Evolutionary conservation across 2,797 vertebrate genomes (phyloP).

Genomic region (Eospalax fontanierii): DNA sequence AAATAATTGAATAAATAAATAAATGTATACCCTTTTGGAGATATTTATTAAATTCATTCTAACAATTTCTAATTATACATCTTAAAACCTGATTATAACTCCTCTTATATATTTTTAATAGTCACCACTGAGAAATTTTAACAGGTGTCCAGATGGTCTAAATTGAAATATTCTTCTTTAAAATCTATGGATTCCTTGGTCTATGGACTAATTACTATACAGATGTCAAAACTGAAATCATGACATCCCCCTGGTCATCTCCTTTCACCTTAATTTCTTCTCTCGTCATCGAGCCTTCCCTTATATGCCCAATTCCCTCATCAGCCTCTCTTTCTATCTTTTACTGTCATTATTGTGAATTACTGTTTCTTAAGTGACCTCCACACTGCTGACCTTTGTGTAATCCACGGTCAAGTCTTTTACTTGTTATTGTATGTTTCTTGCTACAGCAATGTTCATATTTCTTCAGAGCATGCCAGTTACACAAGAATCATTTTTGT

Average conservation of each 20-base stretch:
- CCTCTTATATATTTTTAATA: no score
- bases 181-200: no score
- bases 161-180: no score
- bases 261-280: not conserved
- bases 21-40: not conserved
- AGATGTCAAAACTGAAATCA: not conserved
- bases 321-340: not conserved
- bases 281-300: not conserved
- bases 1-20: conserved; percentile 16
- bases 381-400: not conserved
- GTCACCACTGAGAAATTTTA: no score
- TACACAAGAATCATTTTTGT: not conserved
- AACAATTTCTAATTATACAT: no score
- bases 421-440: not conserved
- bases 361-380: not conserved
- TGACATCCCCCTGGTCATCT: not conserved
- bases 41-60: conserved; percentile 44
- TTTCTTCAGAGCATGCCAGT: not conserved
- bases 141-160: no score
- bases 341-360: not conserved
- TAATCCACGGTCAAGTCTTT: no score
- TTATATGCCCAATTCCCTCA: not conserved
- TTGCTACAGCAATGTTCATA: not conserved
- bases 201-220: not conserved
- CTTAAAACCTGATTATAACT: no score